Evolutionary conservation across 37 sponge, comb jelly and placozoan genomes (phyloP).

Genomic region (Axinella damicornis): DNA sequence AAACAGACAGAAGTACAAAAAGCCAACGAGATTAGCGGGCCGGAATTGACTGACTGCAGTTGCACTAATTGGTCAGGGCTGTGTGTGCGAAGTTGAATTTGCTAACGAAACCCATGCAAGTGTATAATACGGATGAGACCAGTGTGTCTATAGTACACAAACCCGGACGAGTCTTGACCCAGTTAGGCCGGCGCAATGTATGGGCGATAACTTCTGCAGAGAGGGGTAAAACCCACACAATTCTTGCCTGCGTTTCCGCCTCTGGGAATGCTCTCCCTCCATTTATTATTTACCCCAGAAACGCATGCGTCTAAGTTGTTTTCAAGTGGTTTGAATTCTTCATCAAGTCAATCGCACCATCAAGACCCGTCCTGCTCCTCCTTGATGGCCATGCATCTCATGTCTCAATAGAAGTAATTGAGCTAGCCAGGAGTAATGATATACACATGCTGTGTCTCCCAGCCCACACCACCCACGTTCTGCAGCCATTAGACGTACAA

Average conservation of each 20-base stretch:
- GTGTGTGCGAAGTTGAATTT: constrained; percentile 42
- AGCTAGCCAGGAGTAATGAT: constrained; percentile 17
- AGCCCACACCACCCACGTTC: constrained; percentile 49
- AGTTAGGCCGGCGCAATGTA: constrained; percentile 41
- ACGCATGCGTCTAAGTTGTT: not conserved
- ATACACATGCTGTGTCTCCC: constrained; percentile 52
- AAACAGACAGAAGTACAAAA: no score
- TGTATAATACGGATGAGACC: constrained; percentile 54
- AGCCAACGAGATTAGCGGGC: no score
- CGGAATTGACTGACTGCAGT: no score
- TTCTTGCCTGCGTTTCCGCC: constrained; percentile 39
- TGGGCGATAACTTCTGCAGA: constrained; percentile 31
- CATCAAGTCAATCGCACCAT: not conserved
- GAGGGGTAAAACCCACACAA: constrained; percentile 48
- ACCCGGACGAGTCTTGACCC: constrained; percentile 27
- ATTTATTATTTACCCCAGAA: constrained; percentile 41
- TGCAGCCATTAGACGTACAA: constrained; percentile 77
- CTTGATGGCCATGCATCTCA: not conserved
- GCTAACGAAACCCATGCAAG: constrained; percentile 50
- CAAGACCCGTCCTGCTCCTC: not conserved
- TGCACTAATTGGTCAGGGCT: no score
- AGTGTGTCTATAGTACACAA: constrained; percentile 42
- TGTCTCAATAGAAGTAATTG: not conserved
- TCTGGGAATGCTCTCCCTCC: constrained; percentile 25
- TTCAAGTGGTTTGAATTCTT: constrained; percentile 27